A percentile compares a stretch with the other conserved stretches of the same genome.
Evolutionary conservation across 2,797 vertebrate species (phyloP).

Genomic region (Lophius americanus): DNA sequence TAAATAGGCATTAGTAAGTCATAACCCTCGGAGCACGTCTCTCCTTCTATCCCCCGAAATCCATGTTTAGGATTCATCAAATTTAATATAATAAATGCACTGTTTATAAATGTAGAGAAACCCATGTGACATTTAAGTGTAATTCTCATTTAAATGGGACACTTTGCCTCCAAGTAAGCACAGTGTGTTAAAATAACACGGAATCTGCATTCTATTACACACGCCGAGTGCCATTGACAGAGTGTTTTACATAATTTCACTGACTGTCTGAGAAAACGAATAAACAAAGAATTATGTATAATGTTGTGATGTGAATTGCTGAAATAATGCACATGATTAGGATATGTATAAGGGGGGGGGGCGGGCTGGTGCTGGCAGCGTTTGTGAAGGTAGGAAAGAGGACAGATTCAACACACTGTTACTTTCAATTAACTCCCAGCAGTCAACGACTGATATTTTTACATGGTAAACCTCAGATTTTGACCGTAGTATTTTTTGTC

Average conservation of each 20-base stretch:
- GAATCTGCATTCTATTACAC: conserved; percentile 68
- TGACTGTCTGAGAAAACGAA: conserved; percentile 77
- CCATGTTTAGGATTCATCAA: conserved; percentile 63
- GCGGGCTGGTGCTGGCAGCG: conserved; percentile 4
- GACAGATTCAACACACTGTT: conserved; percentile 21
- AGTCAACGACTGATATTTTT: background rate
- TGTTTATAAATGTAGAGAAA: conserved; percentile 77
- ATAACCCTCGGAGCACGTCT: conserved; percentile 67
- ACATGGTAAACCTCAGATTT: background rate
- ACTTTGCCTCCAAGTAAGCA: conserved; percentile 74
- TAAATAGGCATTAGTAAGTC: conserved; percentile 74
- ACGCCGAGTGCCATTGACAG: conserved; percentile 61
- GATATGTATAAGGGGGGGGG: conserved; percentile 32
- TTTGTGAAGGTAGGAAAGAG: conserved; percentile 26
- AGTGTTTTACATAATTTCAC: conserved; percentile 78
- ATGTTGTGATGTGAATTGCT: conserved; percentile 73
- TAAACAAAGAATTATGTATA: conserved; percentile 82
- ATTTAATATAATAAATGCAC: conserved; percentile 69
- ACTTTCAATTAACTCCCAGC: conserved; percentile 4
- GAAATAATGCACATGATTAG: conserved; percentile 69
- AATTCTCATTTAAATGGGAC: conserved; percentile 77
- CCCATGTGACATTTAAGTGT: conserved; percentile 76
- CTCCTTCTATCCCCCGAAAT: conserved; percentile 38
- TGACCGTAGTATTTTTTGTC: too few relatives aligned
- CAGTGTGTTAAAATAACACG: conserved; percentile 76